Conservation (phyloP, 2,797 vertebrate genomes). For the Peromyscus aztecus region DNA sequence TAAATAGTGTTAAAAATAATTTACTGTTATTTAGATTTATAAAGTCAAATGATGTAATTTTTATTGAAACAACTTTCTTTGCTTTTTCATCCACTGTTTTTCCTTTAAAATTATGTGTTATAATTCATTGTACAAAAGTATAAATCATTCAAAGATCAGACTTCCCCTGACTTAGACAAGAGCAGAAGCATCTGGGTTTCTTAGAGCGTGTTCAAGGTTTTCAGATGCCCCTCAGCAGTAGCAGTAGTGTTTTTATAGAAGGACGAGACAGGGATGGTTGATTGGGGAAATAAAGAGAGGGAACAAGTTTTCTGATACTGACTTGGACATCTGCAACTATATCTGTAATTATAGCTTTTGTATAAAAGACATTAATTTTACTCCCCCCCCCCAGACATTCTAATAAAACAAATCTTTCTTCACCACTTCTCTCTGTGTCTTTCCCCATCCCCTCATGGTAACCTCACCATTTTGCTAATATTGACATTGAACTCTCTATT, state of each 20-base stretch:
- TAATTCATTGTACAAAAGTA: neutral
- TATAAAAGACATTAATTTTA: neutral
- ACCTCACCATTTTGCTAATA: neutral
- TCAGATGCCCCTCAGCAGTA: neutral
- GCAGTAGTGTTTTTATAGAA: neutral
- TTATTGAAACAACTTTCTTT: neutral
- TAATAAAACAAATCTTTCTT: neutral
- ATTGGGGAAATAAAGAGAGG: neutral
- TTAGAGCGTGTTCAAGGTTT: neutral
- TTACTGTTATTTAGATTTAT: conserved; percentile 33
- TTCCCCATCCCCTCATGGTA: neutral
- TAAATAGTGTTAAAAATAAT: conserved; percentile 28
- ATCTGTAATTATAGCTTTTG: neutral
- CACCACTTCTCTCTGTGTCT: neutral
- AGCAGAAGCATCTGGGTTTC: neutral
- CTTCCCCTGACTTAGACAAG: neutral
- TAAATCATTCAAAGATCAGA: neutral
- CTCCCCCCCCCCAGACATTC: no score
- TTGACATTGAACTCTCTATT: neutral
- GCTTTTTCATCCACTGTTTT: neutral
- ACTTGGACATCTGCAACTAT: neutral
- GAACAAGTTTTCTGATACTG: neutral
- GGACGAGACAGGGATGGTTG: neutral
- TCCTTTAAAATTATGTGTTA: conserved; percentile 17
- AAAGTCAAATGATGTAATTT: conserved; percentile 21